Base-by-base conservation (phyloP, 2,888 invertebrate genomes). In the Craniophora ligustri region DNA sequence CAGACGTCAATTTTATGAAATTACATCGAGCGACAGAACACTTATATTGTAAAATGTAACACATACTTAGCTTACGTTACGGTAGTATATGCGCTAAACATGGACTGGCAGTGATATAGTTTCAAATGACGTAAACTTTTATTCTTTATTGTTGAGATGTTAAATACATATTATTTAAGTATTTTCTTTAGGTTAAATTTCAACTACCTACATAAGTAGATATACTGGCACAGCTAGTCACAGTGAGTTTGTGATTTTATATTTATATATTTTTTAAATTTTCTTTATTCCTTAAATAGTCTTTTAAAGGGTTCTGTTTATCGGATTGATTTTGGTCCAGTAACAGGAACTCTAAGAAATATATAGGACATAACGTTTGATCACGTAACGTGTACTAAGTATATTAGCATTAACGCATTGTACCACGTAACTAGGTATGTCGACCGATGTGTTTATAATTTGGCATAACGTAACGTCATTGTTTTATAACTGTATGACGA, bases 381-480 rank as follows among this genome's bases (percentile, higher is more conserved):
- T 49, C 16, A 42, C 16, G 50, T 8, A 55, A 38, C 53, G 53
- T 57, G 53, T 61, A 41, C 60, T 70, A 63, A 67, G 44, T 51
- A 40, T 72, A 48, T 55, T 31, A 46, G 46, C 45, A 36, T 73
- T 63, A 60, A 65, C 45, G 73, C 74, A 63, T 46, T 58, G 63
- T 60, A 41, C 39, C 57, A 66, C 61, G 74, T 72, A 73, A 66
- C 59, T 57, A 36, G 47, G 46, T 55, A 58, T 74, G 45, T 62
- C 59, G 44, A 42, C 47, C 60, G 38, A 59, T 59, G 57, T 74
- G 67, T 73, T 73, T 74, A 67, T 74, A 70, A 63, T 60, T 67
- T 53, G 53, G 48, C 53, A 46, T 28, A 58, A 48, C 60, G 67
- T 73, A 67, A 72, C 67, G 64, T 72, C 67, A 74, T 72, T 74